These are phyloP conservation scores for Myopa tessellatipennis DNA, from an alignment of 2,888 invertebrate genomes.

Conservation along the genomic window DNA sequence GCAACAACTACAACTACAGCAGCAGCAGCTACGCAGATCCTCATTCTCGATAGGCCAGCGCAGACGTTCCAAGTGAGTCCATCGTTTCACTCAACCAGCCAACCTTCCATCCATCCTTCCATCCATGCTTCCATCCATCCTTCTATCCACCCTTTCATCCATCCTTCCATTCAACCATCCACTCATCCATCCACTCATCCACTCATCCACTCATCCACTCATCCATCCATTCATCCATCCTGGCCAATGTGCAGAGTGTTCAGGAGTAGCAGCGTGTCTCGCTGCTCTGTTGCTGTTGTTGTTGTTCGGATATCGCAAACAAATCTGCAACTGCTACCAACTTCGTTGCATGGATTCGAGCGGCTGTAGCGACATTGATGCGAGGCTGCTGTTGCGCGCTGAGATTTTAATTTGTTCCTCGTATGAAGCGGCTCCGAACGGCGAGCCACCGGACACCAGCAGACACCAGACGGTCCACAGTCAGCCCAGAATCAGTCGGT, in stretches of 20 bases:
- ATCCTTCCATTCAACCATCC: no score
- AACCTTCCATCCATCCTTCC: conserved; percentile 18
- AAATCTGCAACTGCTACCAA: conserved; percentile 46
- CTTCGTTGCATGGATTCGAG: conserved; percentile 26
- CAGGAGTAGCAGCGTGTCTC: not conserved
- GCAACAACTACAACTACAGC: not conserved
- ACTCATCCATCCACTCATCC: not conserved
- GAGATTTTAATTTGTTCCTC: conserved; percentile 61
- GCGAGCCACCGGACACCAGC: not conserved
- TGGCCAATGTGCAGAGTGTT: not conserved
- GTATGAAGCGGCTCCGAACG: conserved; percentile 27
- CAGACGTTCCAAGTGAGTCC: not conserved
- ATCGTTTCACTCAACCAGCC: not conserved
- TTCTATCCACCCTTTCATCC: no score
- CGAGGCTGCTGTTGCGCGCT: conserved; percentile 50
- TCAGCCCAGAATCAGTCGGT: conserved; percentile 37
- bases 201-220: not conserved
- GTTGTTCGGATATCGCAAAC: conserved; percentile 37
- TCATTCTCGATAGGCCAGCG: not conserved
- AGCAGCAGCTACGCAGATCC: conserved; percentile 36
- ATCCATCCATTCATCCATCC: not conserved
- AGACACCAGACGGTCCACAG: conserved; percentile 43
- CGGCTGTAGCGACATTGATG: conserved; percentile 27
- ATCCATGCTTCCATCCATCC: conserved; percentile 37
- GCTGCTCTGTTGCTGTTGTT: not conserved